Conservation (phyloP, 2,888 invertebrate species). For the Pristionchus entomophagus region DNA sequence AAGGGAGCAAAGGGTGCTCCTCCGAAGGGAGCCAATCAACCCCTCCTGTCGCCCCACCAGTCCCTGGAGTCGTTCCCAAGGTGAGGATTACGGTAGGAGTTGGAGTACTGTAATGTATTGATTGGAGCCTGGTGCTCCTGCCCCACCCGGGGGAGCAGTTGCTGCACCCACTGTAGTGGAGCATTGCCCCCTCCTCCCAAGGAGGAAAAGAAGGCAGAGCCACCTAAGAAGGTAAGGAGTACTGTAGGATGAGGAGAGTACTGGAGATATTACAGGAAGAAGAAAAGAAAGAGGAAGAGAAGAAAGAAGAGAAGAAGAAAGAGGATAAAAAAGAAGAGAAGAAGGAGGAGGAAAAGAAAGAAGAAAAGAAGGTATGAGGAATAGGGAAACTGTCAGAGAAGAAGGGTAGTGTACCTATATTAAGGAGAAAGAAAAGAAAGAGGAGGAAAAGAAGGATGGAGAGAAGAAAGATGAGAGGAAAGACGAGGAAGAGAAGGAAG, state of each 20-base stretch:
- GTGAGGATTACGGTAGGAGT: too few relatives aligned
- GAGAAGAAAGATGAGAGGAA: background rate
- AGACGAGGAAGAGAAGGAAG: background rate
- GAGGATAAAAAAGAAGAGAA: slow-evolving; percentile 11
- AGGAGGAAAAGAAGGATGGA: background rate
- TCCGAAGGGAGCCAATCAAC: background rate
- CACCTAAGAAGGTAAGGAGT: slow-evolving; percentile 9
- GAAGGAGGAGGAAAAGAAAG: slow-evolving; percentile 36
- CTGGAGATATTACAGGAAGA: background rate
- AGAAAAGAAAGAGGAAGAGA: slow-evolving; percentile 7
- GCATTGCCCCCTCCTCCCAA: background rate
- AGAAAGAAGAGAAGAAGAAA: background rate
- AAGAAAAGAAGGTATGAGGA: slow-evolving; percentile 54
- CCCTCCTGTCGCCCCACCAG: background rate
- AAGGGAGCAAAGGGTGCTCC: background rate
- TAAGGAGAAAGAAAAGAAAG: background rate
- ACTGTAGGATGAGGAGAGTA: background rate
- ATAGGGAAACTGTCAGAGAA: background rate
- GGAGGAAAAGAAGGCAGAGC: background rate
- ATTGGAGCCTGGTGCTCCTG: background rate
- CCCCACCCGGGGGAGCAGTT: background rate
- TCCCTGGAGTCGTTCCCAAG: background rate
- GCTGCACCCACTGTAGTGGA: background rate
- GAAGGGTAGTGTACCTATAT: background rate
- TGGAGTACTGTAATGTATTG: too few relatives aligned